These are phyloP conservation scores for Proteles cristata DNA, from an alignment of 2,113 vertebrate species.

Conservation along the genomic window DNA sequence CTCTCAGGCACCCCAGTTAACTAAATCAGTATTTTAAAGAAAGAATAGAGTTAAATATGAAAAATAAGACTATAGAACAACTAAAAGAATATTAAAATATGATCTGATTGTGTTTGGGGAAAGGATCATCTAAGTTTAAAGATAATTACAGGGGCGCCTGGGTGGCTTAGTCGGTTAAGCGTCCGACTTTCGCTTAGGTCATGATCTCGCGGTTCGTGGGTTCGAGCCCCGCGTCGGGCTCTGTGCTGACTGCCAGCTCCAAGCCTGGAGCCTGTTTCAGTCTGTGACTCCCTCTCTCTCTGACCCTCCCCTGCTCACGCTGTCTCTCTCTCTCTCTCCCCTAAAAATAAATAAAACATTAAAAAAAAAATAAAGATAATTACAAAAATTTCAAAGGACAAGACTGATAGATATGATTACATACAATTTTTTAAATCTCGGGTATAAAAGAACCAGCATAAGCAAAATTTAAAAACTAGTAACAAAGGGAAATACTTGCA, in stretches of 20 bases:
- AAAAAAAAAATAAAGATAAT: neutral
- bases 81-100: slow-evolving; percentile 36
- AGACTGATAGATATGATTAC: neutral
- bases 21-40: neutral
- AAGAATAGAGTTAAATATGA: neutral
- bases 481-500: neutral
- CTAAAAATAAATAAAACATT: no score
- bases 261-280: no score
- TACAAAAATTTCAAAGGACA: neutral
- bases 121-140: neutral
- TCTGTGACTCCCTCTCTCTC: no score
- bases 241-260: no score
- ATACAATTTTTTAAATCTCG: neutral
- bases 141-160: neutral
- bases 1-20: neutral
- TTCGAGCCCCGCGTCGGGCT: no score
- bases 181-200: no score
- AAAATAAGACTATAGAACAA: slow-evolving; percentile 13
- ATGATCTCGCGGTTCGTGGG: no score
- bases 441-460: neutral
- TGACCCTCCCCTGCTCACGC: no score
- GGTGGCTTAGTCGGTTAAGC: no score
- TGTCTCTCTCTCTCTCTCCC: no score
- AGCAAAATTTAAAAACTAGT: neutral
- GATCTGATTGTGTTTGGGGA: neutral